Percentiles rank a stretch among this genome's conserved stretches.
These are phyloP conservation scores for Montifringilla adamsi DNA, from an alignment of 2,113 vertebrate species.

Conservation along the genomic window DNA sequence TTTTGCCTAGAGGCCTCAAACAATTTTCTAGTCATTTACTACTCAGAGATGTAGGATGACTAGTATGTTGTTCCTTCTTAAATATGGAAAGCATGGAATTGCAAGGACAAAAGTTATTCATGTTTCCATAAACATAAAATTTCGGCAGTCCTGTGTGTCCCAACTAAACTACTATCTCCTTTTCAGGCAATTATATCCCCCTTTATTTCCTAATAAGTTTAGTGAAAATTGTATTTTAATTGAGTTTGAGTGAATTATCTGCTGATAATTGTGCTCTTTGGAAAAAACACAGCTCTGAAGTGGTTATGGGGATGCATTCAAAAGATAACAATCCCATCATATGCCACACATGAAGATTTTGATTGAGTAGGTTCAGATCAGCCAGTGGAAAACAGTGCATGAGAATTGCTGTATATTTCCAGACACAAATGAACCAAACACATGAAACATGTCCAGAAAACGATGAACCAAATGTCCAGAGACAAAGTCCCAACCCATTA, in stretches of 20 bases:
- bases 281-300: not conserved
- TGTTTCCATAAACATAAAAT: not conserved
- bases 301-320: not conserved
- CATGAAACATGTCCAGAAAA: not conserved
- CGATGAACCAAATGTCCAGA: not conserved
- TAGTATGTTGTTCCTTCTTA: not conserved
- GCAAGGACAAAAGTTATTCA: not conserved
- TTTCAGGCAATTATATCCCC: not conserved
- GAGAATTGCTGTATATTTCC: not conserved
- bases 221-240: not conserved
- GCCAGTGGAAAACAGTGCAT: not conserved
- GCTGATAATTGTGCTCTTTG: not conserved
- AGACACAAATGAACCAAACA: not conserved
- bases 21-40: not conserved
- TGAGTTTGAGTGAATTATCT: not conserved
- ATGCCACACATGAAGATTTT: not conserved
- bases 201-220: not conserved
- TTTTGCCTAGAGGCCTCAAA: not conserved
- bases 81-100: not conserved
- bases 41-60: not conserved
- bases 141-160: not conserved
- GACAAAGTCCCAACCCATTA: not conserved
- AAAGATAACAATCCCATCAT: not conserved
- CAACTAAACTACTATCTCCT: not conserved
- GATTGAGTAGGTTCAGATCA: not conserved